Evolutionary conservation across 2,888 invertebrate genomes (phyloP).

Genomic region (Brachyopa scutellaris): DNA sequence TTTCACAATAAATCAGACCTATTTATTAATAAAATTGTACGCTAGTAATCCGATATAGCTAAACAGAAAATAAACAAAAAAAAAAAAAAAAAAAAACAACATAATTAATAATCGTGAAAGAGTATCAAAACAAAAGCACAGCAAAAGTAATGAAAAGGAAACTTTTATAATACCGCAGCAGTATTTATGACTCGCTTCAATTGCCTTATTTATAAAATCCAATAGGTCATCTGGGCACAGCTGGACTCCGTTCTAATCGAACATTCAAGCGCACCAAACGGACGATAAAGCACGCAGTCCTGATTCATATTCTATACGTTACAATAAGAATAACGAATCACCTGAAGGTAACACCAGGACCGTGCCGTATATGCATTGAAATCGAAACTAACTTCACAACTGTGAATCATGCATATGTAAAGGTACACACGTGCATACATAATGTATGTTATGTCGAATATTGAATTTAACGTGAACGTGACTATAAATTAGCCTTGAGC

Average conservation of each 20-base stretch:
- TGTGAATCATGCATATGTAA: neutral
- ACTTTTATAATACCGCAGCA: slow-evolving; percentile 1
- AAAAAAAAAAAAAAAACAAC: neutral
- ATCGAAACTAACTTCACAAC: neutral
- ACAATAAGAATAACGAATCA: slow-evolving; percentile 2
- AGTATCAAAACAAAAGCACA: neutral
- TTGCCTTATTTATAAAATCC: slow-evolving; percentile 6
- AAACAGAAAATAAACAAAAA: no score
- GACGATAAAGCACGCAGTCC: neutral
- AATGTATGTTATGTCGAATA: neutral
- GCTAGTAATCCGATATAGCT: no score
- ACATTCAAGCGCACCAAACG: neutral
- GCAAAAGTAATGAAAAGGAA: neutral
- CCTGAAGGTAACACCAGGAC: neutral
- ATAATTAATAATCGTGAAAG: neutral
- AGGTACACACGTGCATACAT: neutral
- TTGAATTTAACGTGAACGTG: slow-evolving; percentile 1
- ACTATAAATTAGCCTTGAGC: neutral
- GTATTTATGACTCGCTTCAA: slow-evolving; percentile 4
- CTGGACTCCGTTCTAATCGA: neutral
- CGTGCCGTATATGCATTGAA: neutral
- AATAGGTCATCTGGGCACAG: slow-evolving; percentile 13
- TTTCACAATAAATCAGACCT: no score
- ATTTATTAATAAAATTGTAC: no score
- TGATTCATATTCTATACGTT: neutral